A percentile compares a stretch with the other conserved stretches of the same genome.
Evolutionary conservation across 2,888 invertebrate species (phyloP).

Genomic region (Rambutsinella grinnellia): DNA sequence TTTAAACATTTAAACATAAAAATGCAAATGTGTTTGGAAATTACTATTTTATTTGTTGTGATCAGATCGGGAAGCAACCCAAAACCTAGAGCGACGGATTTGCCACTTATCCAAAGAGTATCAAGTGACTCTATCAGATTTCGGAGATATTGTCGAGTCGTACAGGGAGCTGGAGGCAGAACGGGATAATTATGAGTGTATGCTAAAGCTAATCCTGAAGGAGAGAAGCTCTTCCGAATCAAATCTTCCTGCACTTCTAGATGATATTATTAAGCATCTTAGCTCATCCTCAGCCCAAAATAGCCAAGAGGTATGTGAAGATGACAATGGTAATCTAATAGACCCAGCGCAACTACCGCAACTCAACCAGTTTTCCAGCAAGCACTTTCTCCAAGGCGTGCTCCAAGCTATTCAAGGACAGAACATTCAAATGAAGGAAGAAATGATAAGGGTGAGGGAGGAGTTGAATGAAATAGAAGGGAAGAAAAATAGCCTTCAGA

Average conservation of each 20-base stretch:
- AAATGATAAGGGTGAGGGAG: slow-evolving; percentile 42
- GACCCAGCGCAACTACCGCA: no score
- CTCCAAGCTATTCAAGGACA: slow-evolving; percentile 59
- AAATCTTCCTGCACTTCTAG: slow-evolving; percentile 49
- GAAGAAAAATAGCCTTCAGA: slow-evolving; percentile 22
- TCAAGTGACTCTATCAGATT: slow-evolving; percentile 8
- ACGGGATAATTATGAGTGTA: slow-evolving; percentile 52
- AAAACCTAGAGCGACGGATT: slow-evolving; percentile 25
- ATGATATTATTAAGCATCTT: slow-evolving; percentile 51
- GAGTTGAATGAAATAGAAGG: slow-evolving; percentile 13
- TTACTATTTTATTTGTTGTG: neutral
- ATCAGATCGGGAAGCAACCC: slow-evolving; percentile 30
- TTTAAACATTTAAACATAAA: neutral
- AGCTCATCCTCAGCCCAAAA: no score
- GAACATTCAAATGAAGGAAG: slow-evolving; percentile 52
- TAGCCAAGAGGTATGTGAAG: no score
- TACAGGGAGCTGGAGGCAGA: slow-evolving; percentile 47
- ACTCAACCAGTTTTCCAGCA: no score
- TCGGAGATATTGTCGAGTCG: slow-evolving; percentile 46
- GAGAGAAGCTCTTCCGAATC: slow-evolving; percentile 52
- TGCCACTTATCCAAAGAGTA: slow-evolving; percentile 25
- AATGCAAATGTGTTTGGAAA: neutral
- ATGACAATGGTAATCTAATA: no score
- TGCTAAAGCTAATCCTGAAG: slow-evolving; percentile 58
- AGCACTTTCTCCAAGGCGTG: slow-evolving; percentile 51